Evolutionary conservation across 2,888 invertebrate species (phyloP).

Genomic region (Tetranychus truncatus): DNA sequence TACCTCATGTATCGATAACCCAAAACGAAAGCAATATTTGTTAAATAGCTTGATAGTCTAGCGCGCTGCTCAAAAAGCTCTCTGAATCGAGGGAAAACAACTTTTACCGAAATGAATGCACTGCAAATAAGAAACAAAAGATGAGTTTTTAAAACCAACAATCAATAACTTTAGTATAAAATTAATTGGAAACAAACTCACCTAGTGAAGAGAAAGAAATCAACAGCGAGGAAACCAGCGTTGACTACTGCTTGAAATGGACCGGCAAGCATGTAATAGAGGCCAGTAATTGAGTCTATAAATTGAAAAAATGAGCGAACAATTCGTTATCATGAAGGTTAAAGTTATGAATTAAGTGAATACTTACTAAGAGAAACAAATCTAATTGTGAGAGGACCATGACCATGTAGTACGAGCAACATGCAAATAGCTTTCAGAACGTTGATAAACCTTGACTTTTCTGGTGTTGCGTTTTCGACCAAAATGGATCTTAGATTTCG

Average conservation of each 20-base stretch:
- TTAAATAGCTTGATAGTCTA: background rate
- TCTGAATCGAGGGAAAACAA: background rate
- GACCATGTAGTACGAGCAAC: constrained; percentile 5
- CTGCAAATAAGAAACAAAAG: background rate
- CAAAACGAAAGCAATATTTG: background rate
- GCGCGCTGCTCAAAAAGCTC: background rate
- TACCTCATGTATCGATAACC: background rate
- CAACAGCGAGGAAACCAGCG: background rate
- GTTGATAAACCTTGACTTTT: background rate
- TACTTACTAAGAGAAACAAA: background rate
- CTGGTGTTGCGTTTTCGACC: background rate
- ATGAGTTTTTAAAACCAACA: background rate
- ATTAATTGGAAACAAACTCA: background rate
- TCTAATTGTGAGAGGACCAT: background rate
- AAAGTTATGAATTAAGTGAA: background rate
- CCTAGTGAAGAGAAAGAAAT: constrained; percentile 4
- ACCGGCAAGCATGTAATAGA: background rate
- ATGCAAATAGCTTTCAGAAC: background rate
- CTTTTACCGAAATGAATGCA: background rate
- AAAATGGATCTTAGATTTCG: constrained; percentile 1
- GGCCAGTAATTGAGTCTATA: background rate
- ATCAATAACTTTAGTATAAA: background rate
- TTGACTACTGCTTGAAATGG: background rate
- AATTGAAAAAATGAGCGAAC: background rate
- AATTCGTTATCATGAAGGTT: background rate